Percentiles rank a stretch among this genome's conserved stretches.
These are phyloP conservation scores for Sweltsa coloradensis DNA, from an alignment of 1,140 invertebrate species.

Conservation along the genomic window DNA sequence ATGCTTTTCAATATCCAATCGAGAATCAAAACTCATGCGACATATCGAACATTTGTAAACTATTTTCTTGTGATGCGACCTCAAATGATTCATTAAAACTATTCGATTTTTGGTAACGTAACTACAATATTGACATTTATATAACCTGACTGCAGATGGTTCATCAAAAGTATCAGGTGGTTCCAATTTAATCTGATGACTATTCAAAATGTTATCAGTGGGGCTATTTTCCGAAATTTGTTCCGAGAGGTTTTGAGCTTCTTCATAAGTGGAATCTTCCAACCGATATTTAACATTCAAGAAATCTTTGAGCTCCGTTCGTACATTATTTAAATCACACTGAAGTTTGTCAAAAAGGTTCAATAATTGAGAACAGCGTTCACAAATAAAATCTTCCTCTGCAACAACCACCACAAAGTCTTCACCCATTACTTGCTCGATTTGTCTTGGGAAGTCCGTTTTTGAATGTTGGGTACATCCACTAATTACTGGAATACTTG, in stretches of 20 bases:
- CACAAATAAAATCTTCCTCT: conserved; percentile 17
- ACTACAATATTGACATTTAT: conserved; percentile 9
- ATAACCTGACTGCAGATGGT: background rate
- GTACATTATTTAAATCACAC: conserved; percentile 17
- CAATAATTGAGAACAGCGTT: conserved; percentile 17
- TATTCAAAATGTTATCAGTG: background rate
- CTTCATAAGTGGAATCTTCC: conserved; percentile 5
- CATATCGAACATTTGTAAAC: conserved; percentile 7
- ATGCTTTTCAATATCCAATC: conserved; percentile 7
- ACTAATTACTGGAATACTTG: conserved; percentile 12
- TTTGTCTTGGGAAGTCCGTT: conserved; percentile 19
- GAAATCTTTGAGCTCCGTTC: conserved; percentile 15
- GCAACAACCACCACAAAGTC: conserved; percentile 19
- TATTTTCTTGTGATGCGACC: background rate
- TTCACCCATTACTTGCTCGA: conserved; percentile 20
- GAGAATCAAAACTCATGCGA: conserved; percentile 4
- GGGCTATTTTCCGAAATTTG: background rate
- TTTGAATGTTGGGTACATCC: conserved; percentile 17
- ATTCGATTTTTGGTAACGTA: background rate
- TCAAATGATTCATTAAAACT: conserved; percentile 5
- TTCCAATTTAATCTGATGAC: background rate
- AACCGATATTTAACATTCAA: conserved; percentile 20
- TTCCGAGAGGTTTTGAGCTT: background rate
- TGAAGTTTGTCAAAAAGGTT: conserved; percentile 21
- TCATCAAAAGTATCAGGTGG: background rate